Evolutionary conservation across 2,888 invertebrate genomes (phyloP), one percentile per base, ranked within the genome.

Genomic region (Alsophila aescularia): DNA sequence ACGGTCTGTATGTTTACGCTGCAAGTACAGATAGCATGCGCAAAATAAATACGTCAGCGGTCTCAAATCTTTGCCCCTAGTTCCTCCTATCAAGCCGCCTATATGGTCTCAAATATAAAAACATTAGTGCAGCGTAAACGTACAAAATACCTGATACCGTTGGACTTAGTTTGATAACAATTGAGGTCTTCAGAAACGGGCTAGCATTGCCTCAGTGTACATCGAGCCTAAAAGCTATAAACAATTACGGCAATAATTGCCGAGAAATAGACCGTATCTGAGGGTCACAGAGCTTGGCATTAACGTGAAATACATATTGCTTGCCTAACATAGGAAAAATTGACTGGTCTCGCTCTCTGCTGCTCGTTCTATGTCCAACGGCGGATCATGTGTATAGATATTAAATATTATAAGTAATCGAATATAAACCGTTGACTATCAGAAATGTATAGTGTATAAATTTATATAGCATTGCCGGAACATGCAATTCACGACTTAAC

Each of bases 341-440:
- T n/a, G n/a, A n/a, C n/a, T n/a, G n/a, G n/a, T n/a, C n/a, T n/a
- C n/a, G n/a, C 12, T 35, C 0, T 15, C n/a, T 14, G 10, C 15
- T 42, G 42, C 43, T 31, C 39, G 50, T 15, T 51, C 29, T 18
- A 32, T 42, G 44, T 51, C 51, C 57, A 48, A 50, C 32, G 45
- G 32, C 7, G 45, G 39, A 56, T 52, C 51, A 44, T 41, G 21
- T 56, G 42, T 51, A 55, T 62, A 59, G 50, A 40, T 51, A 53
- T 58, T 48, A 52, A 44, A 62, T 62, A 57, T 55, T 59, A 9
- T 58, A 59, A 48, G 57, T 52, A 48, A 57, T 40, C 31, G 39
- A 43, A 42, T 32, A 14, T 41, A 21, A 47, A 53, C 37, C 13
- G 37, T 42, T 42, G n/a, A 47, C 15, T 41, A 34, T 27, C 27